Conservation (phyloP, 2,888 invertebrate genomes). For the Lobophora halterata region DNA sequence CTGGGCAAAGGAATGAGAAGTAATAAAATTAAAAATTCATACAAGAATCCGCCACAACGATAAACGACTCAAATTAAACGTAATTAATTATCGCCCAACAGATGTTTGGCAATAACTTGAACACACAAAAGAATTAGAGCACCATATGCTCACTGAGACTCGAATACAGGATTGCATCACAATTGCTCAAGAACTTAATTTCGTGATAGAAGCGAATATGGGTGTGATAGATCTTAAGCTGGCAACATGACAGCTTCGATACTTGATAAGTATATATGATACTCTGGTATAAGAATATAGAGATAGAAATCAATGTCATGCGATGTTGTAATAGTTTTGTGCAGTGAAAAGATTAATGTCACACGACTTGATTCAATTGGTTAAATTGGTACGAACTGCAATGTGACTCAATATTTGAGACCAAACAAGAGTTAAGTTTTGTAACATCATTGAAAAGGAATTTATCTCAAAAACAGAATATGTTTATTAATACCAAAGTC, state of each 20-base stretch:
- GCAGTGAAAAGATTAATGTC: background rate
- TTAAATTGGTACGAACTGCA: no score
- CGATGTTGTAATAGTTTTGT: slow-evolving; percentile 7
- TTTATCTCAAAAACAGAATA: no score
- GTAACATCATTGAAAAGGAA: no score
- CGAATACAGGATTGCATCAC: slow-evolving; percentile 39
- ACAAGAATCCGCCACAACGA: slow-evolving; percentile 12
- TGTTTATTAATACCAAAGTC: no score
- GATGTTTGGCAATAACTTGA: slow-evolving; percentile 11
- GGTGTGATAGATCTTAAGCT: slow-evolving; percentile 50
- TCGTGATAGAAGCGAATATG: slow-evolving; percentile 43
- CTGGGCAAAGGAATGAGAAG: background rate
- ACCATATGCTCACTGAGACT: slow-evolving; percentile 17
- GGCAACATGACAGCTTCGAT: slow-evolving; percentile 22
- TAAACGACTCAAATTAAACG: slow-evolving; percentile 11
- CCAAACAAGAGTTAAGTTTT: no score
- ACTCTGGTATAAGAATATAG: no score
- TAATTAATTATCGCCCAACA: slow-evolving; percentile 12
- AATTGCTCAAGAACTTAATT: slow-evolving; percentile 7
- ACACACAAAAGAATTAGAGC: slow-evolving; percentile 13
- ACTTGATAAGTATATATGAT: no score
- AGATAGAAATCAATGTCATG: slow-evolving; percentile 1
- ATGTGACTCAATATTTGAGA: no score
- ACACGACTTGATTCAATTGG: no score
- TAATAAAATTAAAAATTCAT: background rate